A percentile compares a stretch with the other conserved stretches of the same genome.
phyloP scores from a whole-genome alignment of 2,113 vertebrate genomes.

The Anthoscopus minutus region DNA sequence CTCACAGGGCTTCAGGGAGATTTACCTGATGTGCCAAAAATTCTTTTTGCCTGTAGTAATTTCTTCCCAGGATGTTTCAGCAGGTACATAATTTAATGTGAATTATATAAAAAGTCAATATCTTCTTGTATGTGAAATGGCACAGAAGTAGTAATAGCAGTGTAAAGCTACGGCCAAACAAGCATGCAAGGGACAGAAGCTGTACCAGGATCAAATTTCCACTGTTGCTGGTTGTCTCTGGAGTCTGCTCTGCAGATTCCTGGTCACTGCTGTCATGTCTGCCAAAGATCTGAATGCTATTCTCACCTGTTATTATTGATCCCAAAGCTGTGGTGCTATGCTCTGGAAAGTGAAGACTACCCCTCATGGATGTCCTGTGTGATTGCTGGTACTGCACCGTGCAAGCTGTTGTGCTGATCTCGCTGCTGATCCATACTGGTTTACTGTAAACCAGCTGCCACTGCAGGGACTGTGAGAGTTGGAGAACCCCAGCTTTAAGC shows the following conservation, averaged over 20 bases:
- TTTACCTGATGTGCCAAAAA: neutral
- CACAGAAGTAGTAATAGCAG: neutral
- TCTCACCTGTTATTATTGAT: neutral
- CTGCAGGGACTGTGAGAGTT: neutral
- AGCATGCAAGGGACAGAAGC: fast-evolving
- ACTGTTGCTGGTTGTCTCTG: neutral
- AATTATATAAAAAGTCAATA: neutral
- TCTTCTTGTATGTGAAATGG: neutral
- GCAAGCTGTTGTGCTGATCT: neutral
- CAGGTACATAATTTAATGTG: neutral
- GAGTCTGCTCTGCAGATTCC: neutral
- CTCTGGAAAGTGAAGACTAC: neutral
- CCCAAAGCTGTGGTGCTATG: neutral
- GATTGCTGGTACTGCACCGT: neutral
- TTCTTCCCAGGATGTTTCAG: neutral
- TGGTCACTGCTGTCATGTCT: neutral
- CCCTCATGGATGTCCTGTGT: neutral
- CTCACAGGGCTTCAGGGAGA: neutral
- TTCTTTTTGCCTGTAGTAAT: neutral
- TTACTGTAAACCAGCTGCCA: neutral
- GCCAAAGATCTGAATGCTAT: neutral
- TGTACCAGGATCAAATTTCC: neutral
- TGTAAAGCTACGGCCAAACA: neutral
- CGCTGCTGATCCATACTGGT: neutral
- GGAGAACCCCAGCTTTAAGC: neutral